Conservation (phyloP, 2,113 vertebrate species). For the Nettapus auritus region DNA sequence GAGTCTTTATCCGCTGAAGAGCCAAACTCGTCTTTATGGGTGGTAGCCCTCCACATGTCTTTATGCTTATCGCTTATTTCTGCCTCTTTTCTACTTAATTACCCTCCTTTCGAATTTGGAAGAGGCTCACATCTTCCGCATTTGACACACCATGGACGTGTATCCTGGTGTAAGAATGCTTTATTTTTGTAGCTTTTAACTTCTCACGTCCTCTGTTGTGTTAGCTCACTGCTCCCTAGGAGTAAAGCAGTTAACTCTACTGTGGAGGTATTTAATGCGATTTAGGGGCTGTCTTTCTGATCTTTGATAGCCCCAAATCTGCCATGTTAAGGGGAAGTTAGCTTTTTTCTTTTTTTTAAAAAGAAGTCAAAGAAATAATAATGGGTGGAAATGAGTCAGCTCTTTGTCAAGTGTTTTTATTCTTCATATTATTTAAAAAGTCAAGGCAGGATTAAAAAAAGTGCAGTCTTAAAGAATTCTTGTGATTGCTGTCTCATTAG, state of each 20-base stretch:
- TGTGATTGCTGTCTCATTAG: neutral
- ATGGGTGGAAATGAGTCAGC: neutral
- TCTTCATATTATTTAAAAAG: neutral
- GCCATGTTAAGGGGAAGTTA: neutral
- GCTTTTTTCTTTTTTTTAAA: neutral
- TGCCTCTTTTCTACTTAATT: neutral
- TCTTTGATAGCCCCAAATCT: neutral
- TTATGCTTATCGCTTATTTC: neutral
- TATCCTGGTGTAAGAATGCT: neutral
- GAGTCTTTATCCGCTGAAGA: neutral
- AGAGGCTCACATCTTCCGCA: fast-evolving
- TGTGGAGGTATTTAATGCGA: neutral
- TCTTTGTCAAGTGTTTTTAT: neutral
- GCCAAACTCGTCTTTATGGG: neutral
- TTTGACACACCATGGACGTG: neutral
- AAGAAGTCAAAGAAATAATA: neutral
- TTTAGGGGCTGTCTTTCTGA: neutral
- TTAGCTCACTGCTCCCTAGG: neutral
- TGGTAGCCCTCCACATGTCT: fast-evolving
- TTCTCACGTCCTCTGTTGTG: neutral
- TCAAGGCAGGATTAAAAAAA: neutral
- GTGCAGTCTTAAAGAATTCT: neutral
- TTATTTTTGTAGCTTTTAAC: neutral
- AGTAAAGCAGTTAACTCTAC: neutral
- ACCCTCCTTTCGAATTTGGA: neutral